Percentiles rank a stretch among this genome's conserved stretches.
Conservation (phyloP, 2,888 invertebrate genomes). For the Tetragnatha montana region DNA sequence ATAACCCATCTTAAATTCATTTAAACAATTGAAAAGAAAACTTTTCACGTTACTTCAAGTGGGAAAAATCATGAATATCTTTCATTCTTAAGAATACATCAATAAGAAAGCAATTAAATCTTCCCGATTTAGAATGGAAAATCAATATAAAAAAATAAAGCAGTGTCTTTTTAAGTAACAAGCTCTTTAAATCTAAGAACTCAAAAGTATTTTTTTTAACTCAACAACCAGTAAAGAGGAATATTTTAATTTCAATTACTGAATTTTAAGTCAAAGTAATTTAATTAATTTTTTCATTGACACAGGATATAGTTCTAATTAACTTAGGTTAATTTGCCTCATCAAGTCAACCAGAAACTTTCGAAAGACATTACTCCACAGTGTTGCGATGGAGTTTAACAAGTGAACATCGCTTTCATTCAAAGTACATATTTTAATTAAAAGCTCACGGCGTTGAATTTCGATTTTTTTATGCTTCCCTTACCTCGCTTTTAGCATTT, state of each 20-base stretch:
- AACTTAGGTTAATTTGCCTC: background rate
- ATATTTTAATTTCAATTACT: slow-evolving; percentile 7
- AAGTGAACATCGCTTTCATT: background rate
- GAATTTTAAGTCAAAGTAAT: background rate
- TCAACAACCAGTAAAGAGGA: background rate
- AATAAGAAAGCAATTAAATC: too few species aligned
- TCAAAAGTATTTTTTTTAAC: too few species aligned
- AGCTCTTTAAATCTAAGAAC: too few species aligned
- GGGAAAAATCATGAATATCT: too few species aligned
- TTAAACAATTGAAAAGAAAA: too few species aligned
- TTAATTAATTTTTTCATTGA: background rate
- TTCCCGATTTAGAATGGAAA: too few species aligned
- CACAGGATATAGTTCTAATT: background rate
- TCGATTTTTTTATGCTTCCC: background rate
- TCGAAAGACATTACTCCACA: background rate
- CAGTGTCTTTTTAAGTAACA: too few species aligned
- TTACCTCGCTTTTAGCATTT: background rate
- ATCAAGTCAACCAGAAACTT: background rate
- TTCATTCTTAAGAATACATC: too few species aligned
- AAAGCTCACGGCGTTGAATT: slow-evolving; percentile 1
- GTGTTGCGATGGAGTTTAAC: background rate
- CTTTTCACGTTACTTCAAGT: too few species aligned
- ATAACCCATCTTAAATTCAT: too few species aligned
- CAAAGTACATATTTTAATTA: slow-evolving; percentile 15
- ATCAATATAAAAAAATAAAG: too few species aligned